Base-by-base conservation (phyloP, 2,888 invertebrate genomes). In the Dasysyrphus albostriatus region DNA sequence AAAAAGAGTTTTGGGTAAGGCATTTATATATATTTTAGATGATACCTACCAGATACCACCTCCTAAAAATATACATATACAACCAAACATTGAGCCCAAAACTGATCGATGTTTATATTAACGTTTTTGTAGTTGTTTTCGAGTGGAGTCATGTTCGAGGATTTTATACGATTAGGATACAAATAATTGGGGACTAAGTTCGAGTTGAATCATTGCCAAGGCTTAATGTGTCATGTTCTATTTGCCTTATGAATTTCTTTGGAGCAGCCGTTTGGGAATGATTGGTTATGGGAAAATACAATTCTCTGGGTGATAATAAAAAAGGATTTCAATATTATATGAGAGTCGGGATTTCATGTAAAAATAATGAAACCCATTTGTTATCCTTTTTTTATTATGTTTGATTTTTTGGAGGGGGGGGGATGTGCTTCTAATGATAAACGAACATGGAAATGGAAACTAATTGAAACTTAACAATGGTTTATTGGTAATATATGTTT, bases 171-270 rank as follows among this genome's bases (percentile, higher is more conserved):
- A 85, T 85, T 85, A 77, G 81, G 77, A 69, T 56, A 59, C 65
- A 65, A 74, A 85, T 81, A 81, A 85, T 81, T 85, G 81, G 69
- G 65, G 84, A 81, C 77, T 81, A 77, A 61, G 61, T 77, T 77
- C 24, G 44, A 73, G 65, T 61, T 39, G 70, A 77, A 73, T 73
- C 67, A 76, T 80, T 75, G 67, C 14, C 39, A 73, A 59, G 69
- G 61, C 77, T 69, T 16, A 32, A 51, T 67, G 61, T 81, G 84
- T 74, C 84, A 81, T 85, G 76, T 77, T 73, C 67, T 63, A 85
- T 85, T 81, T 61, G 81, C 74, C 56, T 56, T 76, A 47, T 47
- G 56, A 70, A 65, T 76, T 65, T 58, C 34, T 8, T 29, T 4
- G 34, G 10, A 39, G 14, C 1, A 9, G 16, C 24, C 24, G 3